These are phyloP conservation scores for Xylota sylvarum DNA, from an alignment of 2,888 invertebrate genomes.

Conservation along the genomic window DNA sequence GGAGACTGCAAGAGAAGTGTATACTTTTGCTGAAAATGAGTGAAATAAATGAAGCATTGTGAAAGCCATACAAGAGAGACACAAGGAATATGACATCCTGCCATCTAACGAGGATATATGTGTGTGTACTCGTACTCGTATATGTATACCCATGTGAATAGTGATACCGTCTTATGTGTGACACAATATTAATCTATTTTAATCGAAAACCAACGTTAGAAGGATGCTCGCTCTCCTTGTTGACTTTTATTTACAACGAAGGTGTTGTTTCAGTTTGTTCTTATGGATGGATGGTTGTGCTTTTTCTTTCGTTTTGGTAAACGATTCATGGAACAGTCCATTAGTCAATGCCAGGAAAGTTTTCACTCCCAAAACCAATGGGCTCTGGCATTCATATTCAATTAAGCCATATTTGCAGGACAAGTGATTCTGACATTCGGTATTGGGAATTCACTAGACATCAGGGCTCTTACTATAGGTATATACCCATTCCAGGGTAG, in stretches of 20 bases:
- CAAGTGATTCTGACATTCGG: constrained; percentile 78
- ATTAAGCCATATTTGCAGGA: constrained; percentile 78
- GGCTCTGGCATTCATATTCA: constrained; percentile 76
- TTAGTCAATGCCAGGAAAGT: constrained; percentile 75
- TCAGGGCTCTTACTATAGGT: too few species aligned
- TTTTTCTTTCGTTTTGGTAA: neutral
- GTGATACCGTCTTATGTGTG: constrained; percentile 50
- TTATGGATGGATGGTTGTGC: neutral
- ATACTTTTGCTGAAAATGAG: constrained; percentile 41
- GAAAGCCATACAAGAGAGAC: constrained; percentile 45
- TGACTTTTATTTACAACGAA: constrained; percentile 34
- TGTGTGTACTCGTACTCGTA: too few species aligned
- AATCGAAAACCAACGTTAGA: constrained; percentile 13
- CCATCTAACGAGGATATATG: constrained; percentile 45
- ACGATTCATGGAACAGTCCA: constrained; percentile 46
- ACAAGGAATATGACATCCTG: constrained; percentile 55
- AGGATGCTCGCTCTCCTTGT: neutral
- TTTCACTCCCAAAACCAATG: constrained; percentile 13
- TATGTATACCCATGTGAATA: constrained; percentile 58
- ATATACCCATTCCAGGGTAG: too few species aligned
- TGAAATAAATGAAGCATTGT: constrained; percentile 70
- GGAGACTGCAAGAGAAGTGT: constrained; percentile 17
- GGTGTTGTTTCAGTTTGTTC: neutral
- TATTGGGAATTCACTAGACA: constrained; percentile 60
- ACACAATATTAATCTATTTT: constrained; percentile 58